A percentile compares a stretch with the other conserved stretches of the same genome.
Conservation (phyloP, 2,113 vertebrate species). For the Rallus limicola region DNA sequence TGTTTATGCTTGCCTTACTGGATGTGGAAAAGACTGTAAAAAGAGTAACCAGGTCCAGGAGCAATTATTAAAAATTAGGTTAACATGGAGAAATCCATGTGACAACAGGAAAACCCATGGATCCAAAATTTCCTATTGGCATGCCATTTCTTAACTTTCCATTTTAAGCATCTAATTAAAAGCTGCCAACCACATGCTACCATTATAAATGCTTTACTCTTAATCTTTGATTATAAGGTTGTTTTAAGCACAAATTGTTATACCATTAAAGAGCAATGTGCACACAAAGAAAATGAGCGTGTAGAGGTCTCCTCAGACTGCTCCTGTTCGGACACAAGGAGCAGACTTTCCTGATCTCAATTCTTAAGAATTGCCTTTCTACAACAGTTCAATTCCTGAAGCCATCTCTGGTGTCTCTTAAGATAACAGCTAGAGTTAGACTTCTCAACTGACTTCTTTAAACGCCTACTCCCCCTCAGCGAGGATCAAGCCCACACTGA, state of each 20-base stretch:
- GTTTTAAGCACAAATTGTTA: neutral
- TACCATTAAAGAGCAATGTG: neutral
- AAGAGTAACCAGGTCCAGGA: neutral
- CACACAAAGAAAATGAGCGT: rapidly evolving
- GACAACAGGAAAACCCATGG: neutral
- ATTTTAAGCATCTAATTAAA: neutral
- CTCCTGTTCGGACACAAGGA: neutral
- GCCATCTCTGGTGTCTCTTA: neutral
- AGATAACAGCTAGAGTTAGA: neutral
- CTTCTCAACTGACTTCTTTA: neutral
- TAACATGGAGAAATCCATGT: neutral
- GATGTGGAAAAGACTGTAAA: neutral
- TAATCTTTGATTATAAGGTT: neutral
- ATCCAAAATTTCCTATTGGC: neutral
- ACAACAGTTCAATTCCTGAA: neutral
- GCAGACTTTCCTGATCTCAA: neutral
- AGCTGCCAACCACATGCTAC: neutral
- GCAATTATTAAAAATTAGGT: neutral
- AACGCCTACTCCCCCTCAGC: neutral
- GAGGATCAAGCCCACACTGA: neutral
- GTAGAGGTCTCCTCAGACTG: neutral
- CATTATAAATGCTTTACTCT: neutral
- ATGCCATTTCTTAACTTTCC: neutral
- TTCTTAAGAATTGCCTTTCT: neutral
- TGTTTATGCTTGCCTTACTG: neutral